Percentiles rank a stretch among this genome's conserved stretches.
These are phyloP conservation scores for Hiodon tergisus DNA, from an alignment of 2,113 vertebrate species.

Conservation along the genomic window DNA sequence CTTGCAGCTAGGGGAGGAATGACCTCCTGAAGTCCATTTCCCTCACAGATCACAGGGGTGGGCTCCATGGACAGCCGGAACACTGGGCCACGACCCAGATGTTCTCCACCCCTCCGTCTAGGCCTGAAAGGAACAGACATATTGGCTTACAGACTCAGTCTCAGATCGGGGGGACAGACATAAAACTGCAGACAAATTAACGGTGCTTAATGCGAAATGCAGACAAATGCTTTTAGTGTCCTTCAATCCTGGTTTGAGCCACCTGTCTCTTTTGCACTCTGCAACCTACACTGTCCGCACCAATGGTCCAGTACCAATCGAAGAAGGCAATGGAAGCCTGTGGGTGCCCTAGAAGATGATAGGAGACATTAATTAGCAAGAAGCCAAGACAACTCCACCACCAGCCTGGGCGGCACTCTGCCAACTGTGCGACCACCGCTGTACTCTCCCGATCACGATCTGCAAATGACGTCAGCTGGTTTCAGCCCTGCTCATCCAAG, in stretches of 20 bases:
- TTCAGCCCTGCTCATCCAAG: neutral
- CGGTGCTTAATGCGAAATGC: neutral
- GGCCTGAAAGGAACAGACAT: neutral
- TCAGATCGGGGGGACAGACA: no score
- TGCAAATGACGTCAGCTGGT: neutral
- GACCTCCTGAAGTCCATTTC: neutral
- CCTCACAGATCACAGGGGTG: neutral
- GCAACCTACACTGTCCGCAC: no score
- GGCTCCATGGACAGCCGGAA: neutral
- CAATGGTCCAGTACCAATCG: no score
- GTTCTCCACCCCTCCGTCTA: conserved; percentile 1
- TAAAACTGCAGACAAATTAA: neutral
- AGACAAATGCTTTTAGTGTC: neutral
- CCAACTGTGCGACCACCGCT: no score
- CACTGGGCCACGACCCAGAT: neutral
- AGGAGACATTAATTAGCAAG: no score
- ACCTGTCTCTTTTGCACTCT: no score
- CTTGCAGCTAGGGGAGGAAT: neutral
- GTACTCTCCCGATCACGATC: no score
- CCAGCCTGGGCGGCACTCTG: no score
- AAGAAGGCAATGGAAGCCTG: no score
- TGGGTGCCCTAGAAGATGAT: no score
- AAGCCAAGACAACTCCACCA: no score
- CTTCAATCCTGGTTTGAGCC: no score
- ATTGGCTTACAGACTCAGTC: neutral